A percentile compares a stretch with the other conserved stretches of the same genome.
Evolutionary conservation across 1,140 invertebrate species (phyloP).

Genomic region (Rhagoletis zephyria): DNA sequence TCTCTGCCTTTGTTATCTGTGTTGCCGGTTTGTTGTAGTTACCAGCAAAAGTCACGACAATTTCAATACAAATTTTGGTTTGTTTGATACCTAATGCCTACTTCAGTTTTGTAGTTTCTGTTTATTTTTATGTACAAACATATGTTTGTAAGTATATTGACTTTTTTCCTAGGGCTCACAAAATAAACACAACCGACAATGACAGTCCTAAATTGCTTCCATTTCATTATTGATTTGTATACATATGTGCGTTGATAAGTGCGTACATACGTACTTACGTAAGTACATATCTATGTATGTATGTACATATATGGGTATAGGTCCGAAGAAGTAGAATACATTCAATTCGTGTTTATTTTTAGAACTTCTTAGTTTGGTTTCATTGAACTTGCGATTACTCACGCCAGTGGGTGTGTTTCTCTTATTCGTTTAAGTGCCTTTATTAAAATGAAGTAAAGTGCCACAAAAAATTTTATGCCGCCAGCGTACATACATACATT

Average conservation of each 20-base stretch:
- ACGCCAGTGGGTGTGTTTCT: background rate
- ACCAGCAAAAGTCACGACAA: background rate
- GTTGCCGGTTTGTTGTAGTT: background rate
- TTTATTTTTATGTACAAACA: background rate
- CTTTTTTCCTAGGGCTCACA: background rate
- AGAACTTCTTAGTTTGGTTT: slow-evolving; percentile 15
- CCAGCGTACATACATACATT: background rate
- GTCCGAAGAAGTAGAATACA: background rate
- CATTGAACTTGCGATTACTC: background rate
- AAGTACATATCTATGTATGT: background rate
- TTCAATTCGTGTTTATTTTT: slow-evolving; percentile 3
- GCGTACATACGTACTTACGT: background rate
- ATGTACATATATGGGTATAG: background rate
- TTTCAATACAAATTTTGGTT: background rate
- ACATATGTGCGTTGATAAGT: background rate
- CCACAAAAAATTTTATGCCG: slow-evolving; percentile 1
- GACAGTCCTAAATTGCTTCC: background rate
- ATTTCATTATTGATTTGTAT: no score
- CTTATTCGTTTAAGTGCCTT: background rate
- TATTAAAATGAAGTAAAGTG: slow-evolving; percentile 2
- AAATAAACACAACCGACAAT: background rate
- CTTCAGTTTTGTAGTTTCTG: background rate
- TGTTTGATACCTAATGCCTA: background rate
- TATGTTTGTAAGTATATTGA: background rate
- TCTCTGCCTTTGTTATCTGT: no score